Evolutionary conservation across 1,140 invertebrate species (phyloP).

Genomic region (Alviniconcha marisindica): DNA sequence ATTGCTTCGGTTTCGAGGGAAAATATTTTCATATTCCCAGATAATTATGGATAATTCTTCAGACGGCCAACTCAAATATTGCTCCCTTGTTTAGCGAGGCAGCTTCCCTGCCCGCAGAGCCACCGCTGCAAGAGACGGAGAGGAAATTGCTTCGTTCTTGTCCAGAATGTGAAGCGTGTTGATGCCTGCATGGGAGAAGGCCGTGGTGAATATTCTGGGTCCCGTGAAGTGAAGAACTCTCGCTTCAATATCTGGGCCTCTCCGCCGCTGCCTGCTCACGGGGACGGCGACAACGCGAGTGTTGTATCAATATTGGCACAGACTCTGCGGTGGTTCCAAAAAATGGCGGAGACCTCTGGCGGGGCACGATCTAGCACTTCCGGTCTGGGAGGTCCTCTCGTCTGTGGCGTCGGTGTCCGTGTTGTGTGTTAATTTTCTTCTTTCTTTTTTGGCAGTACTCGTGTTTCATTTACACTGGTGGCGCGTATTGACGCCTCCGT

Average conservation of each 20-base stretch:
- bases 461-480: too few relatives aligned
- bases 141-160: slow-evolving; percentile 38
- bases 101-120: background rate
- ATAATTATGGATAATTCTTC: slow-evolving; percentile 43
- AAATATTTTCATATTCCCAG: slow-evolving; percentile 44
- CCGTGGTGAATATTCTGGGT: slow-evolving; percentile 4
- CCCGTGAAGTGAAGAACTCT: background rate
- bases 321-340: background rate
- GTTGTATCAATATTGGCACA: slow-evolving; percentile 39
- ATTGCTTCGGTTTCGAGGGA: slow-evolving; percentile 34
- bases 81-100: slow-evolving; percentile 31
- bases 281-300: background rate
- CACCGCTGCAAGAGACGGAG: background rate
- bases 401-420: background rate
- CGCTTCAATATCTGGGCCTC: background rate
- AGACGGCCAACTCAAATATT: slow-evolving; percentile 43
- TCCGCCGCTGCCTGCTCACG: background rate
- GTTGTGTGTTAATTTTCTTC: background rate
- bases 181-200: slow-evolving; percentile 6
- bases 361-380: slow-evolving; percentile 18
- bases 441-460: background rate
- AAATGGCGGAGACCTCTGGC: background rate
- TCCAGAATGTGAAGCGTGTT: background rate
- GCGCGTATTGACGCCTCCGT: too few relatives aligned
- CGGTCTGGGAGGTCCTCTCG: background rate